Evolutionary conservation across 2,113 vertebrate species (phyloP), one percentile per base, ranked within the genome.

Genomic region (Aspidoscelis tigris): DNA sequence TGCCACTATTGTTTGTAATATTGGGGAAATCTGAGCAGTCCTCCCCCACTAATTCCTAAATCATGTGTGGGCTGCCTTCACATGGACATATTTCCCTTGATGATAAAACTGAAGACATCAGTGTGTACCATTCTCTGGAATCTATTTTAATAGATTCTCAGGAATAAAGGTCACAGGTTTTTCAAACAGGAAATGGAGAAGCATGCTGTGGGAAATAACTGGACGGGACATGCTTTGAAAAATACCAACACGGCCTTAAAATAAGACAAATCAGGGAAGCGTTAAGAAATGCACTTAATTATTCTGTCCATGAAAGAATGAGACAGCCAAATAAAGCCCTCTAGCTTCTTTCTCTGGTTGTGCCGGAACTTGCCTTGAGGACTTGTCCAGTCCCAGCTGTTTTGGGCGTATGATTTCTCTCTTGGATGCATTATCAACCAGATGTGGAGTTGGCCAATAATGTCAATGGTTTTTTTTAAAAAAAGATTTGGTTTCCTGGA

Each of bases 141-240:
- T 82, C 88, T 93, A 92, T 92, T 92, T 88, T 86, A 91, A 80
- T 69, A 84, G 21, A 61, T 91, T 87, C 61, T 89, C 78, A 44
- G 82, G 71, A 83, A 84, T 92, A 85, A 84, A 90, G 72, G 75
- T 89, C 87, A 83, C 47, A 83, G 78, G 58, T 84, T 89, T 61
- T 88, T 89, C 50, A 92, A 92, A 90, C 89, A 92, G 90, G 91
- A 94, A 92, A 71, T 74, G 33, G 72, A 43, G 70, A 91, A 20
- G 41, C 72, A 88, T 58, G 39, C 73, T 91, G 86, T 94, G 92
- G 92, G 91, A 94, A 94, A 92, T 89, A 81, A 76, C 43, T 83
- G 77, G 82, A 74, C 18, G 83, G 68, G 86, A 86, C 86, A 86
- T 88, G 82, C 87, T 92, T 89, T 82, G 89, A 80, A 65, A 61